phyloP scores from a whole-genome alignment of 2,113 vertebrate species.

The Lepus timidus region DNA sequence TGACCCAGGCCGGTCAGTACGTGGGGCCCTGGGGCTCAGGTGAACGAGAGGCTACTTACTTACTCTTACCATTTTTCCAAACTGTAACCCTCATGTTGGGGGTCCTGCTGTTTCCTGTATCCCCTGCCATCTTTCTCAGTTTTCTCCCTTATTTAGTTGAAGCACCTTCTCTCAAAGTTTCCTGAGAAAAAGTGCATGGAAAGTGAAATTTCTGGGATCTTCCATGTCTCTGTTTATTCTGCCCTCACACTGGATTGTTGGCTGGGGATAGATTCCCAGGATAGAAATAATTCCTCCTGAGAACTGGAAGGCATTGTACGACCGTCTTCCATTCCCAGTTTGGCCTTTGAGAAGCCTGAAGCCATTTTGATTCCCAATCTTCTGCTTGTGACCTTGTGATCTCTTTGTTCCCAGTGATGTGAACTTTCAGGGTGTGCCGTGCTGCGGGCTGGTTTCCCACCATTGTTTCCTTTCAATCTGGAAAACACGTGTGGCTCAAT shows the following conservation, averaged over 20 bases:
- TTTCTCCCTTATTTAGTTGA: not conserved
- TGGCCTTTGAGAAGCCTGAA: not conserved
- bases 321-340: not conserved
- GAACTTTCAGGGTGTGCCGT: slow-evolving; percentile 13
- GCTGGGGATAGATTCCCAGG: not conserved
- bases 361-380: slow-evolving; percentile 3
- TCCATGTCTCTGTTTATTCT: slow-evolving; percentile 24
- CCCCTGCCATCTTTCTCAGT: not conserved
- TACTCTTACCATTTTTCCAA: not conserved
- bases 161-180: not conserved
- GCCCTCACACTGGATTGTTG: not conserved
- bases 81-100: not conserved
- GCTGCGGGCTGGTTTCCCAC: not conserved
- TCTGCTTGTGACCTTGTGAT: slow-evolving; percentile 9
- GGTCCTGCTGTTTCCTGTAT: not conserved
- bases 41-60: not conserved
- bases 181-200: not conserved
- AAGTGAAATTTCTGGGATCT: slow-evolving; percentile 21
- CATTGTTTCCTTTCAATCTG: not conserved
- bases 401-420: not conserved
- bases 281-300: slow-evolving; percentile 27
- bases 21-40: accelerated
- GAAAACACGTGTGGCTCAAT: not conserved
- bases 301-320: not conserved
- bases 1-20: accelerated